These are phyloP conservation scores for Anabacerthia variegaticeps DNA, from an alignment of 2,797 vertebrate species.

Conservation along the genomic window DNA sequence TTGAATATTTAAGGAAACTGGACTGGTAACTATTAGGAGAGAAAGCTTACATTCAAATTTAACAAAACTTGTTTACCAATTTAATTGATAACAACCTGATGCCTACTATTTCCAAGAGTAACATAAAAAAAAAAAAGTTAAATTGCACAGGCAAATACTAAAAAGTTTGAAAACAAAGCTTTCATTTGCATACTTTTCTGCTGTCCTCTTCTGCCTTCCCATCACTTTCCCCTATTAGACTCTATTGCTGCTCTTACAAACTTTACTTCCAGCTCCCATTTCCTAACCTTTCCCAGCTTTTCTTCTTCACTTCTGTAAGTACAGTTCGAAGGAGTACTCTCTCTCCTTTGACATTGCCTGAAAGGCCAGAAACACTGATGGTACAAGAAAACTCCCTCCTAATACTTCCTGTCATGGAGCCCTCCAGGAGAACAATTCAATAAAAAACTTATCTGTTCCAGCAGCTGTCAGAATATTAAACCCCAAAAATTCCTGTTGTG, in stretches of 20 bases:
- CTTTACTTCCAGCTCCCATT: background rate
- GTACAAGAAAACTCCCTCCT: background rate
- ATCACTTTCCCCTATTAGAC: background rate
- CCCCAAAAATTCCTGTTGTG: background rate
- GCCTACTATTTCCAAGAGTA: background rate
- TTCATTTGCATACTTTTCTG: background rate
- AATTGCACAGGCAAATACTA: background rate
- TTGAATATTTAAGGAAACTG: background rate
- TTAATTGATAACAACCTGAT: background rate
- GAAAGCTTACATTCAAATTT: background rate
- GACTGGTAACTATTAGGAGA: background rate
- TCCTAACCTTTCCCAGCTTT: background rate
- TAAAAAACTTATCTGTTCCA: background rate
- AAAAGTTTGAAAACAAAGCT: background rate
- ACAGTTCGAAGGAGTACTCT: rapidly evolving
- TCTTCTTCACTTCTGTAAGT: background rate
- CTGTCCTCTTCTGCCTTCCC: background rate
- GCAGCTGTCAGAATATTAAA: background rate
- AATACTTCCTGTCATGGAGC: background rate
- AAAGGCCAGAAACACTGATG: background rate
- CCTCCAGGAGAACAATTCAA: background rate
- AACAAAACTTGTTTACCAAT: background rate
- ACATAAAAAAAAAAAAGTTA: background rate
- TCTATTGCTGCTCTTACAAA: background rate
- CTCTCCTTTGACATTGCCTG: background rate